phyloP scores from a whole-genome alignment of 2,797 vertebrate genomes.

The Sorex maritimensis region DNA sequence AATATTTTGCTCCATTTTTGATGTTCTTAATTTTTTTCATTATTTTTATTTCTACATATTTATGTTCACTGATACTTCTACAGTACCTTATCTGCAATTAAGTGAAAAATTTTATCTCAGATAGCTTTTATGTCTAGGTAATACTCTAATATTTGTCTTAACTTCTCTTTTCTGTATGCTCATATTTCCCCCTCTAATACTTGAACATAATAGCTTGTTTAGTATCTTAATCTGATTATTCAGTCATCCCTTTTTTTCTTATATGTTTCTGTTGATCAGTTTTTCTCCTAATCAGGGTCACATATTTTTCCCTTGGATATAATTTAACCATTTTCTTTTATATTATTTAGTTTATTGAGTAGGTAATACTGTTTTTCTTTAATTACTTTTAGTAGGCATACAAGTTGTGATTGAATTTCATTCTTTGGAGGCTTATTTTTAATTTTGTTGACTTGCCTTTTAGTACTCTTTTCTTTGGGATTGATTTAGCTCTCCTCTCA shows the following conservation, averaged over 20 bases:
- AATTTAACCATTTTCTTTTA: neutral
- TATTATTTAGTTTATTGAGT: neutral
- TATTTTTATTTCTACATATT: neutral
- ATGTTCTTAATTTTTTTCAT: neutral
- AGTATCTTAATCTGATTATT: neutral
- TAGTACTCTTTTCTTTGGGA: neutral
- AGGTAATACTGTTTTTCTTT: neutral
- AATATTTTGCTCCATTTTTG: neutral
- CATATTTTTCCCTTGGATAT: neutral
- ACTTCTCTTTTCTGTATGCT: neutral
- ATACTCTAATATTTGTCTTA: no score
- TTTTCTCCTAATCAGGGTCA: constrained; percentile 8
- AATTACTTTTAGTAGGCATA: neutral
- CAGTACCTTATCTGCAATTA: neutral
- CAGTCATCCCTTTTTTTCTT: neutral
- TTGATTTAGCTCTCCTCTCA: neutral
- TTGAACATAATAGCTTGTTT: constrained; percentile 8
- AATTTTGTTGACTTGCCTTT: neutral
- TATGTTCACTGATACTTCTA: neutral
- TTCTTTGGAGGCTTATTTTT: neutral
- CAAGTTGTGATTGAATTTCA: neutral
- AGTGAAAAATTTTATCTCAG: neutral
- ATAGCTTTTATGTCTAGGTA: neutral
- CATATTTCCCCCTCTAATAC: neutral
- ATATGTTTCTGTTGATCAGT: neutral